Conservation (phyloP, 92 coral and sea anemone genomes). For the Siderastrea radians region DNA sequence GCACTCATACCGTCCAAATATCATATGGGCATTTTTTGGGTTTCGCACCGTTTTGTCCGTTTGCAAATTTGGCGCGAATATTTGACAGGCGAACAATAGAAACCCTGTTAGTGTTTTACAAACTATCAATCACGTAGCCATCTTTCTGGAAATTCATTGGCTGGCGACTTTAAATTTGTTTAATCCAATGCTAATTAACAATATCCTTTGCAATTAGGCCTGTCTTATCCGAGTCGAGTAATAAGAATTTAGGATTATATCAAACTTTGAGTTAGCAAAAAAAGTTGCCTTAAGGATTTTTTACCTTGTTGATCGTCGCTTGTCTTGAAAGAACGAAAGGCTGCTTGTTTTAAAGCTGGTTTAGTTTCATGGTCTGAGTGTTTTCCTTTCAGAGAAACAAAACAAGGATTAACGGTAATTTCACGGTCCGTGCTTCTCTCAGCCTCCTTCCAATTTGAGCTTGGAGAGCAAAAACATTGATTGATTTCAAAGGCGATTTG, state of each 20-base stretch:
- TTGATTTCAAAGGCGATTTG: constrained; percentile 81
- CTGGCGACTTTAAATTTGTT: constrained; percentile 81
- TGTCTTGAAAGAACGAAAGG: background rate
- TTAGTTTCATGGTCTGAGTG: constrained; percentile 1
- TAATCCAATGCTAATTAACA: constrained; percentile 94
- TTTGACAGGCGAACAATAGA: constrained; percentile 78
- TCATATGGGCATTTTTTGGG: background rate
- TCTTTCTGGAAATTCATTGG: constrained; percentile 76
- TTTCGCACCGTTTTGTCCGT: constrained; percentile 31
- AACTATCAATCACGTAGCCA: constrained; percentile 87
- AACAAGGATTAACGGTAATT: constrained; percentile 35
- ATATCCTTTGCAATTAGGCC: constrained; percentile 92
- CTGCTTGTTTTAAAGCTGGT: background rate
- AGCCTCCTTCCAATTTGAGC: constrained; percentile 38
- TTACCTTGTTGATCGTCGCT: background rate
- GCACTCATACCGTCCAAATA: background rate
- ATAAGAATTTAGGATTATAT: constrained; percentile 78
- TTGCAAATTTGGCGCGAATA: constrained; percentile 86
- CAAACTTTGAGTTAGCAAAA: constrained; percentile 14
- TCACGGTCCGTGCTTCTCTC: constrained; percentile 48
- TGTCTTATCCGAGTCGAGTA: constrained; percentile 62
- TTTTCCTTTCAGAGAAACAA: constrained; percentile 16
- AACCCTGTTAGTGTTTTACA: constrained; percentile 79
- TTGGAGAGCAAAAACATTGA: constrained; percentile 72
- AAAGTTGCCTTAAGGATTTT: background rate